Evolutionary conservation across 1,140 invertebrate species (phyloP).

Genomic region (Coboldia fuscipes): DNA sequence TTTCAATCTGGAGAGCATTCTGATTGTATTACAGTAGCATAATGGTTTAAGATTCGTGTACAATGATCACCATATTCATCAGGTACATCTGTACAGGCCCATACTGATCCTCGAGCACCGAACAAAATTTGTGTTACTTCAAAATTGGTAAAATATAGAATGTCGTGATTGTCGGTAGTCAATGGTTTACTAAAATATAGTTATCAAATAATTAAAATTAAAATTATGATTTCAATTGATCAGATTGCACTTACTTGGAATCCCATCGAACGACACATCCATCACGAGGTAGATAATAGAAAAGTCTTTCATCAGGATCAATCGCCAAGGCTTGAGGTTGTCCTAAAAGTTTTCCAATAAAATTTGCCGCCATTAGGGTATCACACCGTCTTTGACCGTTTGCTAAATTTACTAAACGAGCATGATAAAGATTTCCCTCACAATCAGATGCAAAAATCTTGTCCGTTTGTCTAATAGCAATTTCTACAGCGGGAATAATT

Average conservation of each 20-base stretch:
- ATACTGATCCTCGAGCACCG: slow-evolving; percentile 10
- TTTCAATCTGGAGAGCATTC: too few relatives aligned
- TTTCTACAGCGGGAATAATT: too few relatives aligned
- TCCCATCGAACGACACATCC: slow-evolving; percentile 15
- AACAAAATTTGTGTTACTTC: slow-evolving; percentile 19
- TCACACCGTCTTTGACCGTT: neutral
- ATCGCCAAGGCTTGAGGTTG: slow-evolving; percentile 11
- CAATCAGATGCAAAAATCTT: slow-evolving; percentile 11
- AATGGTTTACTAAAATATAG: slow-evolving; percentile 8
- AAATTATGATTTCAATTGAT: too few relatives aligned
- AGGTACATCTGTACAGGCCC: slow-evolving; percentile 15
- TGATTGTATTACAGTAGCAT: too few relatives aligned
- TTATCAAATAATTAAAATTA: neutral
- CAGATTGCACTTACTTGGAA: neutral
- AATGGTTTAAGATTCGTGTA: slow-evolving; percentile 8
- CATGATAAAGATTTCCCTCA: slow-evolving; percentile 11
- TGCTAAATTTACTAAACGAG: slow-evolving; percentile 4
- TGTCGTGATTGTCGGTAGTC: slow-evolving; percentile 15
- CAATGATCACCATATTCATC: slow-evolving; percentile 14
- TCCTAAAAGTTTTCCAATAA: too few relatives aligned
- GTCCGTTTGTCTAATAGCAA: slow-evolving; percentile 7
- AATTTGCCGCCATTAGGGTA: slow-evolving; percentile 1
- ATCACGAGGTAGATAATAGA: slow-evolving; percentile 15
- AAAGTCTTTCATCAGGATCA: slow-evolving; percentile 10
- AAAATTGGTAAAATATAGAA: slow-evolving; percentile 15